Percentiles rank a stretch among this genome's conserved stretches.
These are phyloP conservation scores for Drosophila willistoni DNA, from an alignment of 1,140 invertebrate genomes.

Conservation along the genomic window DNA sequence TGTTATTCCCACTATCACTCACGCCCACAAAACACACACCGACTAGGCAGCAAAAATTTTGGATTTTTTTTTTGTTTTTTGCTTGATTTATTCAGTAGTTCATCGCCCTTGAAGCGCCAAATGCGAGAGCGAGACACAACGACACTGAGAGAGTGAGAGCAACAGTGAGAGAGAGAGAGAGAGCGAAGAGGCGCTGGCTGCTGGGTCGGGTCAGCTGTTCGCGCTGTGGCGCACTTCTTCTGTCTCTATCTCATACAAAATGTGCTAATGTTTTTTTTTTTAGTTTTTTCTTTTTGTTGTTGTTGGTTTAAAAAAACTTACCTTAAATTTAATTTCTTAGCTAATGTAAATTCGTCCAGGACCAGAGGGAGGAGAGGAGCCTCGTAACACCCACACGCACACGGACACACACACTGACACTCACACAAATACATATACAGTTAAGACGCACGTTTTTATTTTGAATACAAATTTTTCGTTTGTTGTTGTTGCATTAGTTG, in stretches of 20 bases:
- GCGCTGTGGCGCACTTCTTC: constrained; percentile 11
- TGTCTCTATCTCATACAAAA: constrained; percentile 10
- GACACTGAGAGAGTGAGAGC: not conserved
- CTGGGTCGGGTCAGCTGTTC: constrained; percentile 62
- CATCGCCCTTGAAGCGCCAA: constrained; percentile 54
- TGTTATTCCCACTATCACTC: constrained; percentile 45
- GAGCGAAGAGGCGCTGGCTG: constrained; percentile 25
- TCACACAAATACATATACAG: constrained; percentile 37
- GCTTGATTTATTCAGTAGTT: constrained; percentile 54
- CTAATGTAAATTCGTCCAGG: constrained; percentile 61
- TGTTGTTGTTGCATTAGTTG: constrained; percentile 20
- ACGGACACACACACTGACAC: constrained; percentile 30
- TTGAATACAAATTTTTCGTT: constrained; percentile 45
- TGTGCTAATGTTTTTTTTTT: constrained; percentile 6
- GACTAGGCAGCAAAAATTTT: constrained; percentile 39
- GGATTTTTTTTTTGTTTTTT: constrained; percentile 38
- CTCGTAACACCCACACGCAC: constrained; percentile 29
- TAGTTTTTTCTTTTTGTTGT: not conserved
- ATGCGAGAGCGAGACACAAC: constrained; percentile 22
- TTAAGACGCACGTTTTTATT: constrained; percentile 55
- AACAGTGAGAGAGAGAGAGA: not conserved
- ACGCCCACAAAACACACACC: constrained; percentile 46
- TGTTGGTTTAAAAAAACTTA: constrained; percentile 39
- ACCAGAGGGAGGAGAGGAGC: constrained; percentile 33
- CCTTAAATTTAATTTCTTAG: constrained; percentile 63